phyloP scores from a whole-genome alignment of 2,888 invertebrate genomes.

The Sinodicranocentrus sp. region DNA sequence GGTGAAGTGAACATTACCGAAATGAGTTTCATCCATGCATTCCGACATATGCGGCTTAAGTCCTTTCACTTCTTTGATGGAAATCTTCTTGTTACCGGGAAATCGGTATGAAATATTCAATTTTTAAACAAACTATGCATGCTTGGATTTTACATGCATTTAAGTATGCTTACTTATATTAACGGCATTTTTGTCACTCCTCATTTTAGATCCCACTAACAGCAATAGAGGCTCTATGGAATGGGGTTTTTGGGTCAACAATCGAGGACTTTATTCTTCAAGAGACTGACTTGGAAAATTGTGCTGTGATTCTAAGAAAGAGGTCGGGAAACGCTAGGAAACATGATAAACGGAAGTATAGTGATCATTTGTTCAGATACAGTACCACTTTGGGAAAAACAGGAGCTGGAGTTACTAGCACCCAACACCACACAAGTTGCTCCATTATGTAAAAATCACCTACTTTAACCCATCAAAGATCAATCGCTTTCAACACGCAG shows the following conservation, averaged over 20 bases:
- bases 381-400: not conserved
- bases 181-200: no score
- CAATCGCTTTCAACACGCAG: no score
- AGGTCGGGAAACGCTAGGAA: conserved; percentile 10
- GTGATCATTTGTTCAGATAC: conserved; percentile 44
- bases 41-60: conserved; percentile 59
- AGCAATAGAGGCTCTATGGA: conserved; percentile 59
- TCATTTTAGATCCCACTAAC: conserved; percentile 50
- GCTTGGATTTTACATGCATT: no score
- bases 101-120: conserved; percentile 60
- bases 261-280: conserved; percentile 61
- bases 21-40: conserved; percentile 64
- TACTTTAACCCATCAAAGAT: not conserved
- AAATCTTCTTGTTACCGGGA: conserved; percentile 46
- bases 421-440: conserved; percentile 13
- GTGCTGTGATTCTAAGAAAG: conserved; percentile 45
- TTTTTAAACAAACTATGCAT: no score
- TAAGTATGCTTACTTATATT: no score
- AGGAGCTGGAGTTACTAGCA: conserved; percentile 18
- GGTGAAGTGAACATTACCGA: conserved; percentile 62
- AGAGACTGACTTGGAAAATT: conserved; percentile 65
- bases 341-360: conserved; percentile 44
- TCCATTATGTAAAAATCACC: conserved; percentile 32
- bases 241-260: conserved; percentile 50
- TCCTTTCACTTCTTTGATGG: conserved; percentile 63